Evolutionary conservation across 2,888 invertebrate genomes (phyloP).

Genomic region (Arrhopalites spinosus): DNA sequence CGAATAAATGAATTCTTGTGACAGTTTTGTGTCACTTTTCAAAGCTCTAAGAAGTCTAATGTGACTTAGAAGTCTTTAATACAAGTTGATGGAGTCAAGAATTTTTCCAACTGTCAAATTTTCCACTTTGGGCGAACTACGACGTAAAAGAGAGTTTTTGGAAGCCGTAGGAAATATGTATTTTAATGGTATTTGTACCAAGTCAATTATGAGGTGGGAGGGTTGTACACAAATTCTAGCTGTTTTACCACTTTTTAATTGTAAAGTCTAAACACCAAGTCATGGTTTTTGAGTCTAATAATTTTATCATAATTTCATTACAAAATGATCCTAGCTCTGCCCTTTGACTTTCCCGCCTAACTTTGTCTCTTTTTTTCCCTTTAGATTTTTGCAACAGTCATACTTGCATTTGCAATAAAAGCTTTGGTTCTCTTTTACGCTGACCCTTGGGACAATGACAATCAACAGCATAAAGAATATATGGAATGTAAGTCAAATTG

Average conservation of each 20-base stretch:
- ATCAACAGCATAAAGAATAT: conserved; percentile 3
- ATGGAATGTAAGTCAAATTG: conserved; percentile 16
- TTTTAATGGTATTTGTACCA: no score
- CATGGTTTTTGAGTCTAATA: no score
- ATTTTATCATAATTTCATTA: no score
- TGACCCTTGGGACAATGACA: background rate
- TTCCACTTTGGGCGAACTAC: no score
- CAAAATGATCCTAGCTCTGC: no score
- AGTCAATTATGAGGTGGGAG: no score
- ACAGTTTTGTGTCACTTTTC: background rate
- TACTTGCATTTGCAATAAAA: conserved; percentile 27
- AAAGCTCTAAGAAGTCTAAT: background rate
- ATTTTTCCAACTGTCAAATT: conserved; percentile 8
- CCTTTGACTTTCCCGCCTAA: no score
- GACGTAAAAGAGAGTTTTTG: no score
- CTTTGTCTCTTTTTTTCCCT: background rate
- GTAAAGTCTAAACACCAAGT: no score
- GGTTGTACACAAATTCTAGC: no score
- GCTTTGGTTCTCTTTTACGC: background rate
- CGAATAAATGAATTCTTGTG: conserved; percentile 1
- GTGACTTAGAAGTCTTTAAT: background rate
- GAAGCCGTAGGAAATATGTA: no score
- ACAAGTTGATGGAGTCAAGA: background rate
- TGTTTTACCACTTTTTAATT: no score
- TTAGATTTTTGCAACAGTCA: conserved; percentile 31